Percentiles rank a stretch among this genome's conserved stretches.
Conservation (phyloP, 2,113 vertebrate genomes). For the Datnioides undecimradiatus region DNA sequence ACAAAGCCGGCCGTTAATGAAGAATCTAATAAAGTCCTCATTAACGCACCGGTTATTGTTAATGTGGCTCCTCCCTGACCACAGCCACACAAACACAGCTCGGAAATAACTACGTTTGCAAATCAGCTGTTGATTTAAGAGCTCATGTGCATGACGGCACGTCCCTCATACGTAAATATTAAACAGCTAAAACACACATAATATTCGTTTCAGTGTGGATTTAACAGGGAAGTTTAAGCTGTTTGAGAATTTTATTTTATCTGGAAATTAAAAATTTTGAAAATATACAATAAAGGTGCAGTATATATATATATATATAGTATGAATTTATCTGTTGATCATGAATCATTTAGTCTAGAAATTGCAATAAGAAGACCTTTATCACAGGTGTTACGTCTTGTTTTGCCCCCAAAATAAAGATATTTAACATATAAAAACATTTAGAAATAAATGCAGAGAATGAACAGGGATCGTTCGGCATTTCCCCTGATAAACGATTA, state of each 20-base stretch:
- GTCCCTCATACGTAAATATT: not conserved
- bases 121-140: not conserved
- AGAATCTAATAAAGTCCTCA: constrained; percentile 9
- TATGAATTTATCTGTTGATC: not conserved
- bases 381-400: not conserved
- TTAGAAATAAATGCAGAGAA: not conserved
- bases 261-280: no score
- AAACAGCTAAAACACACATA: not conserved
- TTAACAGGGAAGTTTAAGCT: no score
- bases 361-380: not conserved
- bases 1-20: not conserved
- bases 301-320: no score
- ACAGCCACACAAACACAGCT: not conserved
- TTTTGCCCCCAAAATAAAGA: not conserved
- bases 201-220: not conserved
- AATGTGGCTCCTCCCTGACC: constrained; percentile 19
- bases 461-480: no score
- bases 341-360: not conserved
- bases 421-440: not conserved
- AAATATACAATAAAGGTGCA: no score
- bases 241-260: no score
- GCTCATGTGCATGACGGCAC: not conserved
- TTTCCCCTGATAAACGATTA: not conserved
- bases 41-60: not conserved
- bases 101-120: not conserved